phyloP scores from a whole-genome alignment of 1,140 invertebrate genomes.

The Neomicropteryx cornuta region DNA sequence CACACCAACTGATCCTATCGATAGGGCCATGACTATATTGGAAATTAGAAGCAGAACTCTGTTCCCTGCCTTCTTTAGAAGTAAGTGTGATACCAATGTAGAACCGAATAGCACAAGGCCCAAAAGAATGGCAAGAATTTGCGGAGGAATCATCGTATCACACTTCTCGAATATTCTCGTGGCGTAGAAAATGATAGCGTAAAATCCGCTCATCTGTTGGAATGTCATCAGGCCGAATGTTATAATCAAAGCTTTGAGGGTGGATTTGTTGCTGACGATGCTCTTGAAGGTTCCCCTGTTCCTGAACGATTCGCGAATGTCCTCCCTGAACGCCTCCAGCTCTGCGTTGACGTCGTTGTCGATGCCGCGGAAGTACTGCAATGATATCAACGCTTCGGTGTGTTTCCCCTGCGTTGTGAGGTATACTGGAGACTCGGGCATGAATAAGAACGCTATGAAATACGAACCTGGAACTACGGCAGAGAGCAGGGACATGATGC shows the following conservation, averaged over 20 bases:
- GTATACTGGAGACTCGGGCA: slow-evolving; percentile 66
- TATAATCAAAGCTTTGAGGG: slow-evolving; percentile 39
- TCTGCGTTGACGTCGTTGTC: slow-evolving; percentile 53
- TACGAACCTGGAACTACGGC: slow-evolving; percentile 53
- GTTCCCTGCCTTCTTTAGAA: slow-evolving; percentile 63
- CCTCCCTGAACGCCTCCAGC: slow-evolving; percentile 44
- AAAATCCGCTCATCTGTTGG: slow-evolving; percentile 72
- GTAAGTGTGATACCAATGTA: slow-evolving; percentile 52
- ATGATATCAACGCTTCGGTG: slow-evolving; percentile 46
- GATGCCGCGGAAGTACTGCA: slow-evolving; percentile 54
- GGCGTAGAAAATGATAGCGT: slow-evolving; percentile 68
- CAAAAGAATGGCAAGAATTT: slow-evolving; percentile 47
- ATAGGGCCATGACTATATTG: slow-evolving; percentile 45
- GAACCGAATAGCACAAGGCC: slow-evolving; percentile 59
- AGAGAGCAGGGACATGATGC: slow-evolving; percentile 52
- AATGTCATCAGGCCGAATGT: slow-evolving; percentile 62
- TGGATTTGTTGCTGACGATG: slow-evolving; percentile 33
- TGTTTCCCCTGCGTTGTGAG: slow-evolving; percentile 37
- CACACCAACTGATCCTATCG: slow-evolving; percentile 44
- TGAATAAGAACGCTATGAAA: slow-evolving; percentile 54
- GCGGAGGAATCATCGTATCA: slow-evolving; percentile 34
- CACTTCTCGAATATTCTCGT: slow-evolving; percentile 53
- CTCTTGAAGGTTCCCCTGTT: slow-evolving; percentile 32
- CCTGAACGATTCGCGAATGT: slow-evolving; percentile 26
- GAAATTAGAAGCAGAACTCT: slow-evolving; percentile 57